Base-by-base conservation (phyloP, 2,888 invertebrate species). In the Drosophila histrio region DNA sequence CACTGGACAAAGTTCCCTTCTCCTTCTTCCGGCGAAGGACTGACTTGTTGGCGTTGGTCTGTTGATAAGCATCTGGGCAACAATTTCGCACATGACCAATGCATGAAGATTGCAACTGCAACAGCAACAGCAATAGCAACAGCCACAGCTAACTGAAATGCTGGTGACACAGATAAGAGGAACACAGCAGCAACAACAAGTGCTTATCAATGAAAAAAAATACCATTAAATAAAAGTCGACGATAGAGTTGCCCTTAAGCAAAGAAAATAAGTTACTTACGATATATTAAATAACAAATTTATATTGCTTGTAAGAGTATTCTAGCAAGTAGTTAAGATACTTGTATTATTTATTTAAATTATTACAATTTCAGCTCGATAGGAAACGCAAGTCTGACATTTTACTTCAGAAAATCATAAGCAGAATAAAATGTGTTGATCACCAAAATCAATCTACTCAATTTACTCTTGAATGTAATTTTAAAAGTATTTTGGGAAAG, bases 11-110 rank as follows among this genome's bases (percentile, higher is more conserved):
- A 50, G 22, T 39, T 36, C n/a, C 7, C 26, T 39, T 36, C n/a
- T 8, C 13, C 19, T 43, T 39, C 53, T 43, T 8, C 57, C 58
- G 9, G 34, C 38, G 41, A n/a, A n/a, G n/a, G n/a, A 56, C 47
- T 60, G 60, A 52, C 67, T 43, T 66, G 47, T 56, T 57, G 61
- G 44, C 61, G 61, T n/a, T n/a, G n/a, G n/a, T 77, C 76, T 61
- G 66, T 39, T 77, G 89, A 89, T 89, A 89, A 88, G 74, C 72
- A 89, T 89, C 89, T 83, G 72, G 79, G 60, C 78, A 88, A 88
- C 87, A 85, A 83, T 89, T 90, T 89, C 76, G 88, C 88, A 90
- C 87, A 90, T 89, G 84, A 75, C 36, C 50, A 52, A 52, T 38
- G 50, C 19, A 76, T 66, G 71, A 47, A 76, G 79, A 78, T 87